Conservation (phyloP, 2,113 vertebrate species). For the Marmota flaviventris region DNA sequence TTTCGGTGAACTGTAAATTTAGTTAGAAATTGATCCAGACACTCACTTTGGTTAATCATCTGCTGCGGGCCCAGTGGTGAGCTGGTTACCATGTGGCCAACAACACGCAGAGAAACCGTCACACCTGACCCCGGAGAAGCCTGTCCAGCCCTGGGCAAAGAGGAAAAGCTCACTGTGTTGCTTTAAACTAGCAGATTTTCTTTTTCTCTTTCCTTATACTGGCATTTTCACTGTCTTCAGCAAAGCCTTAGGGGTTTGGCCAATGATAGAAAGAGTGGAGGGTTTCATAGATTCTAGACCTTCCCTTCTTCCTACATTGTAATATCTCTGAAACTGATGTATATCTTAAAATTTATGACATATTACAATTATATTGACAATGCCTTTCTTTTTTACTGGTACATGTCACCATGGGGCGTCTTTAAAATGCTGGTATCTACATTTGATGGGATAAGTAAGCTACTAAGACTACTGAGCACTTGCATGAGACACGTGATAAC, state of each 20-base stretch:
- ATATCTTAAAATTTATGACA: background rate
- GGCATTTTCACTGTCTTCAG: background rate
- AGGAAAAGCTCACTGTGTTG: background rate
- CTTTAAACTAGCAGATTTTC: background rate
- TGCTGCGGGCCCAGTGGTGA: background rate
- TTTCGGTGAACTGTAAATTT: constrained; percentile 55
- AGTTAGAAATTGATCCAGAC: constrained; percentile 64
- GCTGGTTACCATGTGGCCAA: background rate
- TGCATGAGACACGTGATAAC: background rate
- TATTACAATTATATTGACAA: background rate
- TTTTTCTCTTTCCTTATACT: background rate
- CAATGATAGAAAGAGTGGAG: background rate
- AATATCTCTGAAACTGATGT: constrained; percentile 15
- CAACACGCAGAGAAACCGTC: background rate
- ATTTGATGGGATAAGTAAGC: background rate
- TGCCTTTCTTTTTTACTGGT: background rate
- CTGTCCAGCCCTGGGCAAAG: background rate
- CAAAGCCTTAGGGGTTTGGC: background rate
- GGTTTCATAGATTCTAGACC: background rate
- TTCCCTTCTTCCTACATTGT: accelerated
- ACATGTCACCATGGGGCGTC: background rate
- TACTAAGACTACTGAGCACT: background rate
- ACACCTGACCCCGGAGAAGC: background rate
- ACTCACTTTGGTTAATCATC: constrained; percentile 42
- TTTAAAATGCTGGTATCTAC: background rate